Percentiles rank a stretch among this genome's conserved stretches.
Conservation (phyloP, 2,888 invertebrate species). For the Eristalis tenax region DNA sequence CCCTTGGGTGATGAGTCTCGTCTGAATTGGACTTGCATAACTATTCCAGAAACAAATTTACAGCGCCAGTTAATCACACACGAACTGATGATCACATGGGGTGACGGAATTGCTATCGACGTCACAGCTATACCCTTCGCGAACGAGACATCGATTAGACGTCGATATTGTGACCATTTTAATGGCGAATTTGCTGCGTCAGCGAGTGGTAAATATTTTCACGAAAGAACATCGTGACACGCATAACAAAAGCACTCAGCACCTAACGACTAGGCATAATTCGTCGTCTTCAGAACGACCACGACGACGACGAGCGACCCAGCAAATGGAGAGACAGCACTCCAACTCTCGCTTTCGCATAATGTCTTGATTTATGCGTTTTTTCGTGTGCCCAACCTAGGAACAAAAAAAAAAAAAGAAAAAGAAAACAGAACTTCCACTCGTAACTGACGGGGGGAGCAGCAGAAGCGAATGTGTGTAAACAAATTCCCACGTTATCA, state of each 20-base stretch:
- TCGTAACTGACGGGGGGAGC: neutral
- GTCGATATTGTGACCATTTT: neutral
- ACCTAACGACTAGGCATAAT: too few relatives aligned
- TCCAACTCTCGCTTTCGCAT: neutral
- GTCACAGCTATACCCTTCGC: neutral
- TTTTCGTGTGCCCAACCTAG: neutral
- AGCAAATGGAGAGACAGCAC: neutral
- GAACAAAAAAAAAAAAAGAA: neutral
- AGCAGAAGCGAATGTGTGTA: neutral
- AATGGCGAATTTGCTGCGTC: neutral
- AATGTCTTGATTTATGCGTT: neutral
- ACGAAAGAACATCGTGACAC: neutral
- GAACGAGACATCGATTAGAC: neutral
- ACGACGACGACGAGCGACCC: too few relatives aligned
- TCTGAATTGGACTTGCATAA: neutral
- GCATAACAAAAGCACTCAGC: neutral
- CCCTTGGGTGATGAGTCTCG: neutral
- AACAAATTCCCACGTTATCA: neutral
- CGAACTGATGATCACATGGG: neutral
- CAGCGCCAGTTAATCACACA: neutral
- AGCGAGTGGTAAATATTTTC: neutral
- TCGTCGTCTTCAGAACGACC: too few relatives aligned
- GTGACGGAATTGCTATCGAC: neutral
- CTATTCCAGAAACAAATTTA: neutral
- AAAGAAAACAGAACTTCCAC: neutral